phyloP scores from a whole-genome alignment of 1,140 invertebrate species.

The Drosophila bipectinata region DNA sequence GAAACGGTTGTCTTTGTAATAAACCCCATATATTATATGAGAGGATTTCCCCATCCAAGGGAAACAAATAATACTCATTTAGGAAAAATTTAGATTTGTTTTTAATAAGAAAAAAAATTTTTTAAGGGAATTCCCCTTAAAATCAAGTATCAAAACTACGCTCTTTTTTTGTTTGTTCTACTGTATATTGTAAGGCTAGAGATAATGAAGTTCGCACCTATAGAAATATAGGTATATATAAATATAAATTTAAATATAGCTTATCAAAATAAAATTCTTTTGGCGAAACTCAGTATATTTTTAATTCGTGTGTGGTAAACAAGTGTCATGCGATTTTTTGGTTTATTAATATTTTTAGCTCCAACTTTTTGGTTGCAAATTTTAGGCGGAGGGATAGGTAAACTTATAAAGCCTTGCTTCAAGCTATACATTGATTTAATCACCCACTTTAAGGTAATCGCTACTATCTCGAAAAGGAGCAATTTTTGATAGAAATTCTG shows the following conservation, averaged over 20 bases:
- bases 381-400: conserved; percentile 40
- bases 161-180: too few species aligned
- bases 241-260: conserved; percentile 6
- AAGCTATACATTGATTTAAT: too few species aligned
- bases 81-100: too few species aligned
- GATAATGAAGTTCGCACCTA: neutral
- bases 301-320: conserved; percentile 18
- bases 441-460: conserved; percentile 23
- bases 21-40: too few species aligned
- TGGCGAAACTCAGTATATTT: conserved; percentile 37
- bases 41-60: too few species aligned
- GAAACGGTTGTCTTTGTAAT: too few species aligned
- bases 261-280: conserved; percentile 18
- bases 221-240: neutral
- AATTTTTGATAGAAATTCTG: conserved; percentile 51
- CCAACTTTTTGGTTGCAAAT: neutral
- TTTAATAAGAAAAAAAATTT: too few species aligned
- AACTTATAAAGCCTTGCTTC: neutral
- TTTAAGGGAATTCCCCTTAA: too few species aligned
- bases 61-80: too few species aligned
- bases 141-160: too few species aligned
- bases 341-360: conserved; percentile 12
- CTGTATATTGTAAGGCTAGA: neutral
- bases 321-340: conserved; percentile 47
- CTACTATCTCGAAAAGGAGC: conserved; percentile 60